A percentile compares a stretch with the other conserved stretches of the same genome.
These are phyloP conservation scores for Campoplex nolae DNA, from an alignment of 2,888 invertebrate species.

Conservation along the genomic window DNA sequence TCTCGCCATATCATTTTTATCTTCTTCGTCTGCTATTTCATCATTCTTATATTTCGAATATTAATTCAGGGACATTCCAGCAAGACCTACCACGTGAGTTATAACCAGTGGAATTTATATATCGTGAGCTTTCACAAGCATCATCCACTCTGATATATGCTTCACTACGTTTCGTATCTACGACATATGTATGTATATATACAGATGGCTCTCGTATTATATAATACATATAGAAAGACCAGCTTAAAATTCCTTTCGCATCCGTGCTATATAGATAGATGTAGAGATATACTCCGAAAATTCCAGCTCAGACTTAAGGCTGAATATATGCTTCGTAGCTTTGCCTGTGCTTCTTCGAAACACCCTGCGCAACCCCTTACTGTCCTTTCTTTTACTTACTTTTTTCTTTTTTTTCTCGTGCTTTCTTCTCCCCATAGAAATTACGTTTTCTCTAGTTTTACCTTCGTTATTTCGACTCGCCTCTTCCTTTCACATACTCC, in stretches of 20 bases:
- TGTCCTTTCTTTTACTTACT: neutral
- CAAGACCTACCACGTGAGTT: conserved; percentile 22
- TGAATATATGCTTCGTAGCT: conserved; percentile 33
- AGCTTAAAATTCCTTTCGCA: conserved; percentile 60
- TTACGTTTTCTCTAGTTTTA: conserved; percentile 37
- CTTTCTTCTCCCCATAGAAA: conserved; percentile 20
- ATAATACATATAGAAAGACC: conserved; percentile 23
- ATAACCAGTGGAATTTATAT: conserved; percentile 60
- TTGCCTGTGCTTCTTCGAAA: conserved; percentile 8
- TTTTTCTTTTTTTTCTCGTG: neutral
- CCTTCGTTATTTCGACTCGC: conserved; percentile 40
- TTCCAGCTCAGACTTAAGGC: conserved; percentile 50
- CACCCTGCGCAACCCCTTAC: neutral
- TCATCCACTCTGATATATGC: conserved; percentile 51
- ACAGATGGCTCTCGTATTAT: conserved; percentile 26
- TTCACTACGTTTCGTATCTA: conserved; percentile 32
- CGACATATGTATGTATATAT: conserved; percentile 22
- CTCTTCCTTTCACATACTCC: conserved; percentile 1
- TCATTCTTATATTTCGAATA: conserved; percentile 28
- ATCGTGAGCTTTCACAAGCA: conserved; percentile 52
- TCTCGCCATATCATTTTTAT: neutral
- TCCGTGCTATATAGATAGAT: conserved; percentile 33
- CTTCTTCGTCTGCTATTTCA: neutral
- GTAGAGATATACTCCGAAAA: conserved; percentile 53
- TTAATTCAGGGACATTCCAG: conserved; percentile 48